Base-by-base conservation (phyloP, 2,113 vertebrate genomes). In the Heptranchias perlo region DNA sequence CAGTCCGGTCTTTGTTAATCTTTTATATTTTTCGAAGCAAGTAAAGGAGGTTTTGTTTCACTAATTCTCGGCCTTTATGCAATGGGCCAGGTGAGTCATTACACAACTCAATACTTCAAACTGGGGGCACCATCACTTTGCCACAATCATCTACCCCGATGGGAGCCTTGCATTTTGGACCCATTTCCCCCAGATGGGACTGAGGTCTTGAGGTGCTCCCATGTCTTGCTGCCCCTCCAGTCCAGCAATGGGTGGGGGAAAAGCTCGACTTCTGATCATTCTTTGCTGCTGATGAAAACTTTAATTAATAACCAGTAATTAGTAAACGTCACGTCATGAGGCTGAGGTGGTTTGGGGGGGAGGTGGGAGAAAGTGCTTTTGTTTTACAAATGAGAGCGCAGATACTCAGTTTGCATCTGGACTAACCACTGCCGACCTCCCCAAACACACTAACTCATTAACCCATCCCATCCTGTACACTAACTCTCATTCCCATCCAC, bases 281-380 rank as follows among this genome's bases (percentile, higher is more conserved):
- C 54, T 91, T 61, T 92, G 87, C 87, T 92, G 87, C 87, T 92
- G n/a, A 92, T 31, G 14, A 61, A 92, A 18, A 31, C 54, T n/a
- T 92, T 61, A 14, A 78, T 78, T 78, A 78, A 39, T 39, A 78
- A 39, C 54, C 35, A 4, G 0, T 89, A 28, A 61, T 61, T 4
- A 61, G 54, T 92, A 31, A 92, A 61, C 8, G 14, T 61, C 28
- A n/a, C 0, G 49, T 52, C 49, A 23, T 25, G 1, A 54, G 25
- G 49, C 25, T 31, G 25, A 35, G 28, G 52, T 52, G n/a, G n/a
- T n/a, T n/a, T n/a, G n/a, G n/a, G n/a, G n/a, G n/a, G n/a, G 86
- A 31, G 8, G 3, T 0, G 67, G 67, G 11, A 86, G 35, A 54
- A 35, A 4, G 13, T 5, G 87, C n/a, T 61, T 92, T 13, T 52